phyloP scores from a whole-genome alignment of 2,888 invertebrate species.

The Amphipoea lucens region DNA sequence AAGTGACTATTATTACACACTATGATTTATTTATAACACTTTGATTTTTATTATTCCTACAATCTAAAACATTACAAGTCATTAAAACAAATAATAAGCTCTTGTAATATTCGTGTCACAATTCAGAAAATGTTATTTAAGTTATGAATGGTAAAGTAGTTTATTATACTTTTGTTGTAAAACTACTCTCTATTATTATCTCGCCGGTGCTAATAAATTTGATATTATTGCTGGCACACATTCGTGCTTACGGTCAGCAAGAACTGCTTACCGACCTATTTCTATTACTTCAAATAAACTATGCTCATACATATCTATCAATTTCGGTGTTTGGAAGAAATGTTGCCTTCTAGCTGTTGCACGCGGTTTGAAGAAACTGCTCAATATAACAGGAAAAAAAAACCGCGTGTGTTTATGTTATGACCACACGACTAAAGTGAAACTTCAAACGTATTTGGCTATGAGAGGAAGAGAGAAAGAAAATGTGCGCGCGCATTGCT shows the following conservation, averaged over 20 bases:
- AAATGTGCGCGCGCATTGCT: no score
- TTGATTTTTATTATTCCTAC: neutral
- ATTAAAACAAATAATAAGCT: constrained; percentile 6
- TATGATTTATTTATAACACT: neutral
- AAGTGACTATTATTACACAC: neutral
- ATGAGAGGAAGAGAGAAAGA: no score
- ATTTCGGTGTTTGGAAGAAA: neutral
- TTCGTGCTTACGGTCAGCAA: neutral
- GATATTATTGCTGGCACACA: constrained; percentile 5
- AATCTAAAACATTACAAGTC: neutral
- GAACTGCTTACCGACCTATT: neutral
- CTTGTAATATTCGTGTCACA: constrained; percentile 13
- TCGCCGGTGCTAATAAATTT: constrained; percentile 9
- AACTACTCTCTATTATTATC: constrained; percentile 21
- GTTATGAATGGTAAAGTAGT: constrained; percentile 20
- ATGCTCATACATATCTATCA: neutral
- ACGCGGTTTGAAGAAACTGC: neutral
- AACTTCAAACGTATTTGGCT: no score
- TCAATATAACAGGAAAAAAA: neutral
- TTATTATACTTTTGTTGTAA: constrained; percentile 33
- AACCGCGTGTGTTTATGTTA: no score
- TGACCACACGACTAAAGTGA: no score
- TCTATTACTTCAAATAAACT: constrained; percentile 6
- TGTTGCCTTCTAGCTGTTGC: neutral
- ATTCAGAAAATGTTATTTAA: constrained; percentile 28